phyloP scores from a whole-genome alignment of 2,888 invertebrate species.

The Caenorhabditis uteleia region DNA sequence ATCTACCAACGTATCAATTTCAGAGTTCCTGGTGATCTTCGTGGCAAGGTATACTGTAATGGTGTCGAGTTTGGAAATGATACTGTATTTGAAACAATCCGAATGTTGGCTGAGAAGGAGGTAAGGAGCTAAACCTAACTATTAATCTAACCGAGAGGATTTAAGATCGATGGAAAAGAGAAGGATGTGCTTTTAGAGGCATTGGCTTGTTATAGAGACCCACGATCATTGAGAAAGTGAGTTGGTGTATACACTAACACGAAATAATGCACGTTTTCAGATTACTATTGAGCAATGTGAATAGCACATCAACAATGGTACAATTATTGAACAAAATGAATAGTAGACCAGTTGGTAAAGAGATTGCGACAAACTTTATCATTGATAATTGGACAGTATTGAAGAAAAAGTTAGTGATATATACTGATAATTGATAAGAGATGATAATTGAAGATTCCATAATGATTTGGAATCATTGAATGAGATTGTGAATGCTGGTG shows the following conservation, averaged over 20 bases:
- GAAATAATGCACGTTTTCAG: too few relatives aligned
- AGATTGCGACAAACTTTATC: conserved; percentile 43
- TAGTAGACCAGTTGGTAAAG: conserved; percentile 36
- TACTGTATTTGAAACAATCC: conserved; percentile 31
- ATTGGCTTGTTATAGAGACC: conserved; percentile 34
- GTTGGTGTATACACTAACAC: too few relatives aligned
- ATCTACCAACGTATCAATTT: conserved; percentile 8
- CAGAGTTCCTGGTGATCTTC: conserved; percentile 47
- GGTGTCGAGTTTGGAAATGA: conserved; percentile 46
- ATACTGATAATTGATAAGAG: too few relatives aligned
- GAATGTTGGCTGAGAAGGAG: conserved; percentile 31
- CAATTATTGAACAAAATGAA: conserved; percentile 30
- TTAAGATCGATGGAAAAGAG: conserved; percentile 21
- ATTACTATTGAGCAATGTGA: too few relatives aligned
- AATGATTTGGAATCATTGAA: conserved; percentile 28
- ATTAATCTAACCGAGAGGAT: background rate
- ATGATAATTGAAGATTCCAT: conserved; percentile 19
- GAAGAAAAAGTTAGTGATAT: conserved; percentile 33
- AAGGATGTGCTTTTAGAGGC: conserved; percentile 15
- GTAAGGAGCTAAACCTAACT: background rate
- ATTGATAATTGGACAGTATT: conserved; percentile 46
- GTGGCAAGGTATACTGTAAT: conserved; percentile 49
- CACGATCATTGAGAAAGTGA: conserved; percentile 10
- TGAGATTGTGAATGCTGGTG: conserved; percentile 21
- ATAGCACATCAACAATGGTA: conserved; percentile 4